phyloP scores from a whole-genome alignment of 2,888 invertebrate species.

The Meteorus colon region DNA sequence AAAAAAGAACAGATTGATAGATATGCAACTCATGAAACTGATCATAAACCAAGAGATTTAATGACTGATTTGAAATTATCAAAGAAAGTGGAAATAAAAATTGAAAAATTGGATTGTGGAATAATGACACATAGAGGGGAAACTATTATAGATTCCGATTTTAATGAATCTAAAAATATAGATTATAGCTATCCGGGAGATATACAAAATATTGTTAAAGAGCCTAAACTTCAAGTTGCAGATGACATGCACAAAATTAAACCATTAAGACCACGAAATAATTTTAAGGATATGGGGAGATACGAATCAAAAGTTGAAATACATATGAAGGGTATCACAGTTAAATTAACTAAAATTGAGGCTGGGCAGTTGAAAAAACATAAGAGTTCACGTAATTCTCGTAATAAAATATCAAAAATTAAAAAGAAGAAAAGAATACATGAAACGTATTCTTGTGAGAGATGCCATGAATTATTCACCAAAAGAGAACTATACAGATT shows the following conservation, averaged over 20 bases:
- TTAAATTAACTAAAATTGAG: constrained; percentile 5
- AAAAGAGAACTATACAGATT: constrained; percentile 24
- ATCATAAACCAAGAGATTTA: too few species aligned
- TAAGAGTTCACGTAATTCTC: not conserved
- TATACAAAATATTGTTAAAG: not conserved
- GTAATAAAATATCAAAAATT: not conserved
- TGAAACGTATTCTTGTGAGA: not conserved
- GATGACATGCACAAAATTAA: not conserved
- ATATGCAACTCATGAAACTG: too few species aligned
- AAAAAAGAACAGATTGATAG: not conserved
- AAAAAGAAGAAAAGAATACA: not conserved
- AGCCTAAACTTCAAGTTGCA: not conserved
- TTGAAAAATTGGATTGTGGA: constrained; percentile 19
- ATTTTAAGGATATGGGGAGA: not conserved
- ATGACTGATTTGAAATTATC: constrained; percentile 12
- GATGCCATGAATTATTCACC: not conserved
- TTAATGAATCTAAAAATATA: not conserved
- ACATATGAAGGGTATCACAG: not conserved
- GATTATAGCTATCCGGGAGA: not conserved
- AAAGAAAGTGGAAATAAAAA: constrained; percentile 8
- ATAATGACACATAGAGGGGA: not conserved
- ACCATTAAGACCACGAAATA: not conserved
- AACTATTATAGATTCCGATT: not conserved
- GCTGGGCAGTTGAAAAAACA: not conserved
- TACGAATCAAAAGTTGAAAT: not conserved